These are phyloP conservation scores for Vidua chalybeata DNA, from an alignment of 2,113 vertebrate genomes.

Conservation along the genomic window DNA sequence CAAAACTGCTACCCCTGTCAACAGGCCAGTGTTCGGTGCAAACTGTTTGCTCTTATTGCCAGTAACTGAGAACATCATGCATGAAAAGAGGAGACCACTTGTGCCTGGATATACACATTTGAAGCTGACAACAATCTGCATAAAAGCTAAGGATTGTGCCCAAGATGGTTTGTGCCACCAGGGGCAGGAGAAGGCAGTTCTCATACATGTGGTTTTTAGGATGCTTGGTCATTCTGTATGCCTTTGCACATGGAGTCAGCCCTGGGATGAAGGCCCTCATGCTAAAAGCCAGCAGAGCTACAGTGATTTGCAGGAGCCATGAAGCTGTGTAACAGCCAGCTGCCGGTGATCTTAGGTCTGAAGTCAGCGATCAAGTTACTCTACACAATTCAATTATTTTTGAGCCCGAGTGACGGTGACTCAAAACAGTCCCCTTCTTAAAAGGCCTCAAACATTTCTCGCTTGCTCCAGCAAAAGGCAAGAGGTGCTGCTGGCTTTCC, in stretches of 20 bases:
- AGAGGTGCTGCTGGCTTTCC: slow-evolving; percentile 42
- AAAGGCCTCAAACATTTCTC: slow-evolving; percentile 14
- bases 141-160: neutral
- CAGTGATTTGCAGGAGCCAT: neutral
- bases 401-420: slow-evolving; percentile 22
- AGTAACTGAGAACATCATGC: neutral
- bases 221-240: neutral
- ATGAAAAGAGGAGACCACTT: neutral
- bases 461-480: slow-evolving; percentile 26
- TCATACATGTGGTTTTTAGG: neutral
- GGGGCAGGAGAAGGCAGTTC: neutral
- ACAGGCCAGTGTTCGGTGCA: neutral
- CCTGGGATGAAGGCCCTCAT: neutral
- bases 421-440: slow-evolving; percentile 47
- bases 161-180: neutral
- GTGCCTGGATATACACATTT: neutral
- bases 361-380: slow-evolving; percentile 3
- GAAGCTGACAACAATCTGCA: neutral
- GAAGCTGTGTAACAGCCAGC: neutral
- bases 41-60: neutral
- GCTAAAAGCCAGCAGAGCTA: neutral
- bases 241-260: accelerated
- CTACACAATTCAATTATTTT: slow-evolving; percentile 20
- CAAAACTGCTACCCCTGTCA: neutral
- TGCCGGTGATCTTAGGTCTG: neutral